Conservation (phyloP, 2,797 vertebrate genomes). For the Mormyrus proboscirostris region DNA sequence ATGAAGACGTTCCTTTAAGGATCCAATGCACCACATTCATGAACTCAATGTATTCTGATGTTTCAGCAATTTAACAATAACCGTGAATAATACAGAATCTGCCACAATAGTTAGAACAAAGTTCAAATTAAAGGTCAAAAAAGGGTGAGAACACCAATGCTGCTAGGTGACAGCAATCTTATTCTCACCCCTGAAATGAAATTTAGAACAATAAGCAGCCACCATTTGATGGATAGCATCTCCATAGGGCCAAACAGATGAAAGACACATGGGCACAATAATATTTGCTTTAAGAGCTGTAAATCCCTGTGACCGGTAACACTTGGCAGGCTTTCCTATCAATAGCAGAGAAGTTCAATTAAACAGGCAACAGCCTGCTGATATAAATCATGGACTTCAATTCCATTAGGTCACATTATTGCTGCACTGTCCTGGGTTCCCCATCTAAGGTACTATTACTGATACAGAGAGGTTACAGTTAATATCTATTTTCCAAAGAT, state of each 20-base stretch:
- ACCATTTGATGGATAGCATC: background rate
- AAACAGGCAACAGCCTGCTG: background rate
- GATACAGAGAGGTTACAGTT: background rate
- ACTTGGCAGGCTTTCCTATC: background rate
- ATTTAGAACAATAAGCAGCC: slow-evolving; percentile 7
- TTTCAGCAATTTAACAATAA: background rate
- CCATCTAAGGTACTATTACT: background rate
- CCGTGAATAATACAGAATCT: background rate
- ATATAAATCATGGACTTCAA: slow-evolving; percentile 2
- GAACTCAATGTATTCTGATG: background rate
- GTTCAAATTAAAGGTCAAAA: background rate
- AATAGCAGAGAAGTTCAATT: slow-evolving; percentile 6
- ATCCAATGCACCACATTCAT: background rate
- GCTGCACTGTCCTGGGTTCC: background rate
- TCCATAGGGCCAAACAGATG: background rate
- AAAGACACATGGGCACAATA: background rate
- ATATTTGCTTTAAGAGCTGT: slow-evolving; percentile 8
- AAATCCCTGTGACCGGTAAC: background rate
- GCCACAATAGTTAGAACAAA: background rate
- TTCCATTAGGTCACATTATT: background rate
- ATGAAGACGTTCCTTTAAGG: background rate
- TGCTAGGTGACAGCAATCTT: background rate
- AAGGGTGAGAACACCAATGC: background rate
- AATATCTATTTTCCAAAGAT: background rate
- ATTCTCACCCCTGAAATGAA: background rate